Conservation (phyloP, 2,113 vertebrate genomes). For the Odontesthes bonariensis region DNA sequence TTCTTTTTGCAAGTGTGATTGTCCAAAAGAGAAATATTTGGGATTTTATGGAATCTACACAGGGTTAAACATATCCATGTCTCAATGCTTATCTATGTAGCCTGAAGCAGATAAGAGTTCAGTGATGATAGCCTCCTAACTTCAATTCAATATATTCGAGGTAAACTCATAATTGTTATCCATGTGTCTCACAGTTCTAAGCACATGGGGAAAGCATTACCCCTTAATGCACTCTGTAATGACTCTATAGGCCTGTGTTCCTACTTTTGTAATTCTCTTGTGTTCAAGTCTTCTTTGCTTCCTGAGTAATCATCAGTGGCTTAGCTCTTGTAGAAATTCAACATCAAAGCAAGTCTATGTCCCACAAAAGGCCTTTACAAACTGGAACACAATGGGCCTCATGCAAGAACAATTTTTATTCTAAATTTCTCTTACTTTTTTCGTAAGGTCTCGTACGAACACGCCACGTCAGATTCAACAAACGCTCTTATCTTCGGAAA, state of each 20-base stretch:
- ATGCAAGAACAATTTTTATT: too few relatives aligned
- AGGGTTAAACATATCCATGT: too few relatives aligned
- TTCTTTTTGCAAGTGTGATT: too few relatives aligned
- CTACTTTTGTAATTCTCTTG: slow-evolving; percentile 71
- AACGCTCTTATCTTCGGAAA: too few relatives aligned
- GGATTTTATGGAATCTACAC: too few relatives aligned
- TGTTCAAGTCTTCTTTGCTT: slow-evolving; percentile 67
- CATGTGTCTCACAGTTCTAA: slow-evolving; percentile 45
- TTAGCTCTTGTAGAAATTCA: slow-evolving; percentile 51
- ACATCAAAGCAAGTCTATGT: slow-evolving; percentile 69
- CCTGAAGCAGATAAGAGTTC: slow-evolving; percentile 6
- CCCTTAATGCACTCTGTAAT: slow-evolving; percentile 76
- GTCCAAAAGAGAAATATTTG: too few relatives aligned
- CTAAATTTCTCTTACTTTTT: too few relatives aligned
- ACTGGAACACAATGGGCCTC: slow-evolving; percentile 47
- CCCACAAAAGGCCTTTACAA: slow-evolving; percentile 43
- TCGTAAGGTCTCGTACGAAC: too few relatives aligned
- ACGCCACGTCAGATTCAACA: too few relatives aligned
- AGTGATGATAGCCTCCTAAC: slow-evolving; percentile 34
- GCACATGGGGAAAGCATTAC: slow-evolving; percentile 78
- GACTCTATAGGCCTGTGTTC: slow-evolving; percentile 70
- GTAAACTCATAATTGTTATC: slow-evolving; percentile 64
- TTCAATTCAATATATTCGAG: slow-evolving; percentile 50
- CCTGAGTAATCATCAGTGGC: slow-evolving; percentile 72
- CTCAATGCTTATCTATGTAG: background rate